Base-by-base conservation (phyloP, 1,140 invertebrate genomes). In the Penaeus vannamei region DNA sequence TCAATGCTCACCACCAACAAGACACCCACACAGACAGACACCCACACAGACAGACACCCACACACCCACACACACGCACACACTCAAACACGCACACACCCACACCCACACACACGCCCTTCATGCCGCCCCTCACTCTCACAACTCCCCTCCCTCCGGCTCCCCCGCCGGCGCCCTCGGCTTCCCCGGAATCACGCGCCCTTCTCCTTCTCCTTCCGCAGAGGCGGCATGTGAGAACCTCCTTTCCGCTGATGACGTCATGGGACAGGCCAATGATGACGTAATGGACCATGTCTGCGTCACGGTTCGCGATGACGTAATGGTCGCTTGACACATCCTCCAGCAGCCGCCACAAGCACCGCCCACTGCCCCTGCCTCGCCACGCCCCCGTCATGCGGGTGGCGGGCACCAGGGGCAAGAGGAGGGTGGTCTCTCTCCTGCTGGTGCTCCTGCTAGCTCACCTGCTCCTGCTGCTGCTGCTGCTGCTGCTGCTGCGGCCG, bases 371-470 rank as follows among this genome's bases (percentile, higher is more conserved):
- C 80, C 81, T 81, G n/a, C 81, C 80, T 26, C 32, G 62, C 80
- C 80, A 53, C 86, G 81, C 66, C 86, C 86, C 80, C 86, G 86
- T 84, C 86, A 88, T 88, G 86, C 80, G 86, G 86, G 86, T 83
- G 86, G 86, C 46, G 46, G 69, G 81, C 80, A 81, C 26, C 64
- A 88, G 86, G 81, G 66, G 86, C 80, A 88, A 77, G 81, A 76
- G 86, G 86, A 88, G 86, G 86, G 86, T 77, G 80, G 80, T 83
- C 60, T 88, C 86, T 88, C 86, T 88, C 81, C 62, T 88, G 80
- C 81, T 88, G 86, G 81, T 88, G 86, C 86, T 88, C 86, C 86
- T 88, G 64, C 86, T 88, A 64, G 86, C 86, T 81, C 86, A 88
- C 53, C 81, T 88, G 86, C 85, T 87, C 8, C 85, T 87, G 23